These are phyloP conservation scores for Pantherophis guttatus DNA, from an alignment of 2,113 vertebrate species.

Conservation along the genomic window DNA sequence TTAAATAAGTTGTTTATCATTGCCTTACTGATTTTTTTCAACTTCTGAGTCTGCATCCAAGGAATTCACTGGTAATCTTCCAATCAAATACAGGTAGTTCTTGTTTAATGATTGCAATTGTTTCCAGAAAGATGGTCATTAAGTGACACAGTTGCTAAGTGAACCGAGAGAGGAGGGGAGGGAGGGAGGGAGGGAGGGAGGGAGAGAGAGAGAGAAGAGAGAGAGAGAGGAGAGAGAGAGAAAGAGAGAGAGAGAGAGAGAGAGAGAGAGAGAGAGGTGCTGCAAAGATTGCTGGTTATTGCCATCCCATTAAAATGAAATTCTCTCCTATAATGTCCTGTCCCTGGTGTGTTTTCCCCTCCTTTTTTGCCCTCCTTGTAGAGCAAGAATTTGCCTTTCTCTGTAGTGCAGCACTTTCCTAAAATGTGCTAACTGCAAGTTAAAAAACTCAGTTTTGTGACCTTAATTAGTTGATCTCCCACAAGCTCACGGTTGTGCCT, in stretches of 20 bases:
- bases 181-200: neutral
- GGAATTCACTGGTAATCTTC: neutral
- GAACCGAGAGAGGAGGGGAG: neutral
- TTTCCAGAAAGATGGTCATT: neutral
- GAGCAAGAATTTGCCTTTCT: neutral
- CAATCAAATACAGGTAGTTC: neutral
- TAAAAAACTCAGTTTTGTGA: neutral
- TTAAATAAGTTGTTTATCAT: neutral
- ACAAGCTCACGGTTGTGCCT: neutral
- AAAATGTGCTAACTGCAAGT: neutral
- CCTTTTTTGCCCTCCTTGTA: neutral
- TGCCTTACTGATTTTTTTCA: neutral
- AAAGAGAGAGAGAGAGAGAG: no score
- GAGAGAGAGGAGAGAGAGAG: no score
- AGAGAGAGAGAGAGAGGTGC: neutral
- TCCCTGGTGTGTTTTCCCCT: neutral
- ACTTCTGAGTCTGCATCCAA: neutral
- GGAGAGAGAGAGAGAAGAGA: no score
- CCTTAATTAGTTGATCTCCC: neutral
- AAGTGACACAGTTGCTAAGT: neutral
- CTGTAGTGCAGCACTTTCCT: neutral
- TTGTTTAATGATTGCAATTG: neutral
- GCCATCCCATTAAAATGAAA: neutral
- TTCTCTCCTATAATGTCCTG: neutral
- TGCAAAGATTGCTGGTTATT: neutral